Percentiles rank a stretch among this genome's conserved stretches.
Evolutionary conservation across 2,888 invertebrate species (phyloP).

Genomic region (Drosophila mettleri): DNA sequence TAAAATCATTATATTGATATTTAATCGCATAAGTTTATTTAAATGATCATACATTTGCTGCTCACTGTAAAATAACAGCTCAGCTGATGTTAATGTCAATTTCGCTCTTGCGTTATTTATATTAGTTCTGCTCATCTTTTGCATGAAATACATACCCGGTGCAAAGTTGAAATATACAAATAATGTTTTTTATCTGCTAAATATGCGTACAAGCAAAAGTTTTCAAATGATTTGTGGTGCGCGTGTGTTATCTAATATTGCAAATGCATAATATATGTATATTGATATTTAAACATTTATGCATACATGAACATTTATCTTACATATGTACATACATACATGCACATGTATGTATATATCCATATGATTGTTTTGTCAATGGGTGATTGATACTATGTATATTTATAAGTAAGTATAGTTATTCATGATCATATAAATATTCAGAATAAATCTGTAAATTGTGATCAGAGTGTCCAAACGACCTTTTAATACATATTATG

Average conservation of each 20-base stretch:
- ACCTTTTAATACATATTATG: constrained; percentile 11
- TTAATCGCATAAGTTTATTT: too few species aligned
- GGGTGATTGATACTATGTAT: constrained; percentile 9
- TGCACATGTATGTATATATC: background rate
- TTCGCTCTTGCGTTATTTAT: constrained; percentile 19
- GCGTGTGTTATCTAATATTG: constrained; percentile 8
- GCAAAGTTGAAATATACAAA: constrained; percentile 19
- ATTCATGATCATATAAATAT: background rate
- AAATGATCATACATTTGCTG: background rate
- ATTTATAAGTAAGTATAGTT: background rate
- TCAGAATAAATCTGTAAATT: background rate
- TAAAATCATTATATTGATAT: too few species aligned
- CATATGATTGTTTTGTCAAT: constrained; percentile 3
- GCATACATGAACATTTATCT: background rate
- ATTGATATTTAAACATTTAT: background rate
- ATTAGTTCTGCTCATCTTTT: constrained; percentile 20
- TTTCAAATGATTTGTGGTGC: constrained; percentile 8
- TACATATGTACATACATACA: too few species aligned
- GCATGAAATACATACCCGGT: constrained; percentile 37
- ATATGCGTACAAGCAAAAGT: constrained; percentile 8
- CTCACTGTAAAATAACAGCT: constrained; percentile 27
- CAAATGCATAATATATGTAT: constrained; percentile 8
- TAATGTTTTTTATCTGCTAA: constrained; percentile 11
- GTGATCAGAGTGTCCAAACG: background rate
- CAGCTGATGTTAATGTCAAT: constrained; percentile 20